Percentiles rank a stretch among this genome's conserved stretches.
Evolutionary conservation across 2,797 vertebrate species (phyloP).

Genomic region (Telmatherina bonti): DNA sequence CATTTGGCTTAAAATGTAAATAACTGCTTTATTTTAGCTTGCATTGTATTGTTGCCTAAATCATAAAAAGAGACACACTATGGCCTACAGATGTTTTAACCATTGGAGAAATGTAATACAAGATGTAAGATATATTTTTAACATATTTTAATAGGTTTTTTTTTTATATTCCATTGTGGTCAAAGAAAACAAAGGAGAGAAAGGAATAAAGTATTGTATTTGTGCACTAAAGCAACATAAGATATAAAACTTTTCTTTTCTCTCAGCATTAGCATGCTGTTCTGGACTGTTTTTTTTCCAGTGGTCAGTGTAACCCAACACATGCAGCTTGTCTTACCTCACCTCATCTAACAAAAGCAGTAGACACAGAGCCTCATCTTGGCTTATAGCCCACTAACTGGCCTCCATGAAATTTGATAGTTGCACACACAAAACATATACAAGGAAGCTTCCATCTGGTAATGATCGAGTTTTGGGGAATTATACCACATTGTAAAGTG

Average conservation of each 20-base stretch:
- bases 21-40: not conserved
- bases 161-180: not conserved
- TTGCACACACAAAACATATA: slow-evolving; percentile 53
- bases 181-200: not conserved
- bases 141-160: not conserved
- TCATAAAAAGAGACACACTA: not conserved
- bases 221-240: not conserved
- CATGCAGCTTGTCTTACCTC: slow-evolving; percentile 79
- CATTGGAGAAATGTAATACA: not conserved
- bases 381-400: slow-evolving; percentile 69
- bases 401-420: slow-evolving; percentile 78
- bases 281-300: slow-evolving; percentile 72
- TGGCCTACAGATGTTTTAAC: not conserved
- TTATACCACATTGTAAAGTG: slow-evolving; percentile 58
- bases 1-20: not conserved
- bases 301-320: slow-evolving; percentile 77
- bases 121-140: not conserved
- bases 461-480: slow-evolving; percentile 56
- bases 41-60: not conserved
- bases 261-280: slow-evolving; percentile 35
- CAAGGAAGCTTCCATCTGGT: slow-evolving; percentile 74
- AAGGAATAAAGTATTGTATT: slow-evolving; percentile 1
- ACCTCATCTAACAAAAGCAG: slow-evolving; percentile 79
- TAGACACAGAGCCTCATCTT: slow-evolving; percentile 69
- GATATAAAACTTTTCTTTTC: slow-evolving; percentile 18